Evolutionary conservation across 1,140 invertebrate genomes (phyloP).

Genomic region (Leptinotarsa lineolata): DNA sequence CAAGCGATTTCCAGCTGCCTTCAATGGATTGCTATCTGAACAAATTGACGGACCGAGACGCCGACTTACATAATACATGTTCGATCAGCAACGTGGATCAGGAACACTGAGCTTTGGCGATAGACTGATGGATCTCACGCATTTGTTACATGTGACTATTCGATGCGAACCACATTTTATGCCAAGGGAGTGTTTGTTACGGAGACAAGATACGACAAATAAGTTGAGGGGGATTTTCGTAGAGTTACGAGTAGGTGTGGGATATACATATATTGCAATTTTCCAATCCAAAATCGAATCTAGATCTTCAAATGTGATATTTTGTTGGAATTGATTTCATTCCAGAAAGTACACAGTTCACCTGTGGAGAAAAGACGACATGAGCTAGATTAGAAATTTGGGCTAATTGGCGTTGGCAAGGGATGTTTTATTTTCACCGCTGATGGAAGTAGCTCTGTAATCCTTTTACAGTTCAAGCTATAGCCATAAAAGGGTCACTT

Average conservation of each 20-base stretch:
- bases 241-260: too few relatives aligned
- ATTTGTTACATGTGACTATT: slow-evolving; percentile 1
- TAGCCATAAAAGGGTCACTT: slow-evolving; percentile 41
- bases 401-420: neutral
- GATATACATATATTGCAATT: too few relatives aligned
- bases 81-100: slow-evolving; percentile 5
- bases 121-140: slow-evolving; percentile 7
- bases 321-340: too few relatives aligned
- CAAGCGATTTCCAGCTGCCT: neutral
- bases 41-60: neutral
- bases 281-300: too few relatives aligned
- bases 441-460: slow-evolving; percentile 30
- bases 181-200: too few relatives aligned
- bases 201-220: too few relatives aligned
- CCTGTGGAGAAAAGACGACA: neutral
- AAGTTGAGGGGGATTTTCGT: too few relatives aligned
- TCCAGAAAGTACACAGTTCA: too few relatives aligned
- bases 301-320: too few relatives aligned
- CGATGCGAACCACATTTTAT: neutral
- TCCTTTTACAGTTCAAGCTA: slow-evolving; percentile 13
- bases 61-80: slow-evolving; percentile 4
- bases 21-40: neutral
- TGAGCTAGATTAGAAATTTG: slow-evolving; percentile 2
- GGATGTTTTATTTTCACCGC: slow-evolving; percentile 32
- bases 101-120: neutral